These are phyloP conservation scores for Stenoptilia bipunctidactyla DNA, from an alignment of 2,888 invertebrate species.

Conservation along the genomic window DNA sequence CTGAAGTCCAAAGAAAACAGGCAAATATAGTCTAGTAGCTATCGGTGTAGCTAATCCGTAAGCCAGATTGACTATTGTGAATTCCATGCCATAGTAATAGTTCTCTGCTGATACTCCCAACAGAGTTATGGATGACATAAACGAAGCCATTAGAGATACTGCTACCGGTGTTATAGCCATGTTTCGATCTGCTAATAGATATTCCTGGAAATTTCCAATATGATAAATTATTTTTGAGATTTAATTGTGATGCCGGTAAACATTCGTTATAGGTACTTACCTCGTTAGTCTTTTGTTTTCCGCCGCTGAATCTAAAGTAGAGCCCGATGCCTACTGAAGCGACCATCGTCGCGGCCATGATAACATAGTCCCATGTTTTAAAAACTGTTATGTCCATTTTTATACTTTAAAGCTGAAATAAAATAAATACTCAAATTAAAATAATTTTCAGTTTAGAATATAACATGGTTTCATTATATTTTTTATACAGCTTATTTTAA, in stretches of 20 bases:
- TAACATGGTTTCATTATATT: too few relatives aligned
- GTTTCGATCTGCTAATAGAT: conserved; percentile 83
- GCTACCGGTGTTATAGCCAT: conserved; percentile 87
- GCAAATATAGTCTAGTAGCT: conserved; percentile 82
- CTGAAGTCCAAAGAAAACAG: conserved; percentile 87
- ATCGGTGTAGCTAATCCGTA: conserved; percentile 83
- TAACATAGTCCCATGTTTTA: conserved; percentile 80
- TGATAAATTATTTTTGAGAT: too few relatives aligned
- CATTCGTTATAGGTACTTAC: too few relatives aligned
- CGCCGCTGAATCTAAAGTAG: conserved; percentile 88
- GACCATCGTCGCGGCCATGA: conserved; percentile 77
- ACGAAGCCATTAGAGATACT: conserved; percentile 93
- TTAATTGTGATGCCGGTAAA: too few relatives aligned
- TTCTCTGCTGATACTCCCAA: conserved; percentile 92
- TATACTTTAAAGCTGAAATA: too few relatives aligned
- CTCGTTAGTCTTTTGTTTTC: conserved; percentile 85
- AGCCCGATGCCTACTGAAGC: conserved; percentile 84
- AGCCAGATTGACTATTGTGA: conserved; percentile 81
- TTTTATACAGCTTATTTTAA: too few relatives aligned
- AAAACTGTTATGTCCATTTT: conserved; percentile 38
- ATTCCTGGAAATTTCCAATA: conserved; percentile 73
- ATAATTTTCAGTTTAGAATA: too few relatives aligned
- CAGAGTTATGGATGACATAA: conserved; percentile 91
- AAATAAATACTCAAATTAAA: too few relatives aligned
- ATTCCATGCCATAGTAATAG: conserved; percentile 86